Evolutionary conservation across 2,888 invertebrate species (phyloP).

Genomic region (Sarcophaga subvicina): DNA sequence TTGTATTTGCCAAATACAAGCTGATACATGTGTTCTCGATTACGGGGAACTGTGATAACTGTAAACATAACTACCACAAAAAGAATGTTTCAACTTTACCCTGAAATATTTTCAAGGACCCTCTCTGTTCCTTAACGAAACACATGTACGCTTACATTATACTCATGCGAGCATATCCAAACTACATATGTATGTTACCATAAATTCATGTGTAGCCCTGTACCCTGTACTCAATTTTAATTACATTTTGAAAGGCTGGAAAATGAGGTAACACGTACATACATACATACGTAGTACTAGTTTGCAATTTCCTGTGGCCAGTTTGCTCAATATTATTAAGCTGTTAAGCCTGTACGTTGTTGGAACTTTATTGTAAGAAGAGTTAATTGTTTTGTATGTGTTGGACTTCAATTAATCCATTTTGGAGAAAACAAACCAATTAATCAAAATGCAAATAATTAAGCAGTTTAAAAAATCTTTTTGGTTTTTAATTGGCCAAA

Average conservation of each 20-base stretch:
- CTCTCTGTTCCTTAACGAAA: too few relatives aligned
- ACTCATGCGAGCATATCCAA: neutral
- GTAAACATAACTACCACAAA: too few relatives aligned
- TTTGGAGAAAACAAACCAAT: neutral
- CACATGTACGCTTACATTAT: too few relatives aligned
- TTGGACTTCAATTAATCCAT: neutral
- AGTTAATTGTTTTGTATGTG: neutral
- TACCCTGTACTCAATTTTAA: neutral
- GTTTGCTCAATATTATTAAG: neutral
- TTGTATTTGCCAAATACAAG: neutral
- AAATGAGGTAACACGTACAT: neutral
- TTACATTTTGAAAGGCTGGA: neutral
- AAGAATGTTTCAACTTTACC: too few relatives aligned
- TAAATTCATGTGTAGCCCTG: neutral
- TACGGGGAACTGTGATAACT: too few relatives aligned
- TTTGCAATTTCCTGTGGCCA: neutral
- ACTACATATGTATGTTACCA: neutral
- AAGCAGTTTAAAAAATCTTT: too few relatives aligned
- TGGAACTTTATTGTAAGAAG: neutral
- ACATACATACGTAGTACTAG: too few relatives aligned
- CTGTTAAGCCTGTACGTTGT: neutral
- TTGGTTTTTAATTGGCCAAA: too few relatives aligned
- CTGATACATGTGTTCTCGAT: neutral
- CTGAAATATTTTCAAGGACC: too few relatives aligned
- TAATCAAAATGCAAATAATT: too few relatives aligned